Conservation (phyloP, 2,113 vertebrate species). For the Pyxicephalus adspersus region DNA sequence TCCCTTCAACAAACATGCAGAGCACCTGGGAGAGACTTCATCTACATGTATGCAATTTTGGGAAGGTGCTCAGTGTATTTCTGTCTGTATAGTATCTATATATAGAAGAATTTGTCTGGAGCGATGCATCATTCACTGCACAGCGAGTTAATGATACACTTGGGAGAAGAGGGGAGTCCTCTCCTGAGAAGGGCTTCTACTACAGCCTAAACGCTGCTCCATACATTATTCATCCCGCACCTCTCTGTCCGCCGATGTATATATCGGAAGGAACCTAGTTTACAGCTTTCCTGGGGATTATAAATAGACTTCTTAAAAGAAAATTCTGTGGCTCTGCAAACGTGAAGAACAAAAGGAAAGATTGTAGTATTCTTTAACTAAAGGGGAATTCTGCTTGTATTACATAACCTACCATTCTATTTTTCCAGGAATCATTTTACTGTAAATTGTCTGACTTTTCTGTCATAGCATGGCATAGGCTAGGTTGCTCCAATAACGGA, state of each 20-base stretch:
- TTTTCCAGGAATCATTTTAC: too few relatives aligned
- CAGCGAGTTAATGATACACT: conserved; percentile 27
- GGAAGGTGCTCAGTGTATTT: conserved; percentile 6
- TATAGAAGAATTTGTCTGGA: conserved; percentile 26
- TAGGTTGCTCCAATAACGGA: too few relatives aligned
- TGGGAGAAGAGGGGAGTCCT: conserved; percentile 16
- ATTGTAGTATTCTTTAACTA: too few relatives aligned
- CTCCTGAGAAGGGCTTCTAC: conserved; percentile 5
- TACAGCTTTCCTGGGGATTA: conserved; percentile 11
- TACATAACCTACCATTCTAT: too few relatives aligned
- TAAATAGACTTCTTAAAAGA: conserved; percentile 1
- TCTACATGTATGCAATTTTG: background rate
- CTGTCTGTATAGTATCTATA: background rate
- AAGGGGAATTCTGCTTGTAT: too few relatives aligned
- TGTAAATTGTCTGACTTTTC: too few relatives aligned
- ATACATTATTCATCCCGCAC: conserved; percentile 26
- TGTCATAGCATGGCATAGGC: too few relatives aligned
- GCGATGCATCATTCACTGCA: conserved; percentile 32
- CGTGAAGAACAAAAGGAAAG: too few relatives aligned
- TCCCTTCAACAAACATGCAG: background rate
- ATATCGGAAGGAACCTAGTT: conserved; percentile 14
- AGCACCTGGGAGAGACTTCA: background rate
- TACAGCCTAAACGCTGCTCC: background rate
- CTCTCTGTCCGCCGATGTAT: background rate
- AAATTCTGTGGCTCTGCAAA: too few relatives aligned